Evolutionary conservation across 2,797 vertebrate species (phyloP).

Genomic region (Hyperoplus immaculatus): DNA sequence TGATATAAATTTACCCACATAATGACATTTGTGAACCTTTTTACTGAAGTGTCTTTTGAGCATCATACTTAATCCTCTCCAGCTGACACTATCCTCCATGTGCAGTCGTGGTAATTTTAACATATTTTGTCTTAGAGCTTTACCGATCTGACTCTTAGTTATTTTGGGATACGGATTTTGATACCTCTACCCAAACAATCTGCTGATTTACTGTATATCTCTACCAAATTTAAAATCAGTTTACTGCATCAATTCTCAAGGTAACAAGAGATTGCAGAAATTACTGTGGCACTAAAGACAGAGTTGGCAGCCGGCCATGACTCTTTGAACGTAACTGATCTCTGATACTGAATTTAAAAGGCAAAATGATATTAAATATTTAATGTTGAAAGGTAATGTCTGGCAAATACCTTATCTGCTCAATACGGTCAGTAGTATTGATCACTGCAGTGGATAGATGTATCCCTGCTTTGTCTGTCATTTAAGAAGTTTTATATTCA

Average conservation of each 20-base stretch:
- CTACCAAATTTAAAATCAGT: neutral
- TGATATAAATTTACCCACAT: too few species aligned
- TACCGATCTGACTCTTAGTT: neutral
- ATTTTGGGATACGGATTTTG: neutral
- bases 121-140: too few species aligned
- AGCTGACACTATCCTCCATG: neutral
- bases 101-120: too few species aligned
- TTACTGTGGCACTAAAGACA: neutral
- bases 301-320: neutral
- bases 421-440: neutral
- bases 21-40: too few species aligned
- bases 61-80: too few species aligned
- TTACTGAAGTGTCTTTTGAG: too few species aligned
- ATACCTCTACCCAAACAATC: neutral
- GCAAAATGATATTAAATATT: neutral
- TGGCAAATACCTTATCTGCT: neutral
- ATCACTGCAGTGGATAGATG: neutral
- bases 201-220: neutral
- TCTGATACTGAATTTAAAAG: neutral
- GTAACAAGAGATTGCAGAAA: neutral
- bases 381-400: neutral
- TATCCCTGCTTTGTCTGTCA: neutral
- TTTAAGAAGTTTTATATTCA: neutral
- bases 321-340: neutral
- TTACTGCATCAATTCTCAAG: neutral